A percentile compares a stretch with the other conserved stretches of the same genome.
Evolutionary conservation across 2,888 invertebrate genomes (phyloP).

Genomic region (Athrips mouffetella): DNA sequence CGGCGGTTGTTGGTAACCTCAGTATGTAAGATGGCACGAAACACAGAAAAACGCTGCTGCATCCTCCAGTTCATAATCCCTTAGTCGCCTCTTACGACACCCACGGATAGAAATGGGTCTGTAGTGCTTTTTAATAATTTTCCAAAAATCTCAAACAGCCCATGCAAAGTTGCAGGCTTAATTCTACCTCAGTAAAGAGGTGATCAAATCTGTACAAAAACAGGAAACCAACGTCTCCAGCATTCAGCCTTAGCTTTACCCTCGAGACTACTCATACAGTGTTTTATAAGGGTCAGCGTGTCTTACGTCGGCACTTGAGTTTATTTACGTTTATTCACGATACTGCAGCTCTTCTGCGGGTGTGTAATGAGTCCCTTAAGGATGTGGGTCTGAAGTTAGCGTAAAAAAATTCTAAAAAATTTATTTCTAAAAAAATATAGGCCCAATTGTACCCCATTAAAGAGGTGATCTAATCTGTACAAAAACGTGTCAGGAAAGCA

Average conservation of each 20-base stretch:
- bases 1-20: too few relatives aligned
- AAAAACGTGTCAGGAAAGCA: background rate
- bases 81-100: too few relatives aligned
- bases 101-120: too few relatives aligned
- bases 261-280: background rate
- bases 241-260: conserved; percentile 1
- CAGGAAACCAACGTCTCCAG: background rate
- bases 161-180: background rate
- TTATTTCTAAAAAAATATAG: too few relatives aligned
- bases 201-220: background rate
- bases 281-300: conserved; percentile 3
- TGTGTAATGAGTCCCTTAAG: background rate
- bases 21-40: too few relatives aligned
- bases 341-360: background rate
- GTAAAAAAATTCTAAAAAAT: too few relatives aligned
- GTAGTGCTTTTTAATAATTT: too few relatives aligned
- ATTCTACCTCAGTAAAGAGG: background rate
- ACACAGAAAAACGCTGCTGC: too few relatives aligned
- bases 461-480: background rate
- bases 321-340: background rate
- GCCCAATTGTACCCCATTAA: too few relatives aligned
- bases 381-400: background rate
- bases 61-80: too few relatives aligned
- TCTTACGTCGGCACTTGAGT: background rate
- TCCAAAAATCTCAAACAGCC: background rate